Evolutionary conservation across 2,113 vertebrate genomes (phyloP).

Genomic region (Pantherophis guttatus): DNA sequence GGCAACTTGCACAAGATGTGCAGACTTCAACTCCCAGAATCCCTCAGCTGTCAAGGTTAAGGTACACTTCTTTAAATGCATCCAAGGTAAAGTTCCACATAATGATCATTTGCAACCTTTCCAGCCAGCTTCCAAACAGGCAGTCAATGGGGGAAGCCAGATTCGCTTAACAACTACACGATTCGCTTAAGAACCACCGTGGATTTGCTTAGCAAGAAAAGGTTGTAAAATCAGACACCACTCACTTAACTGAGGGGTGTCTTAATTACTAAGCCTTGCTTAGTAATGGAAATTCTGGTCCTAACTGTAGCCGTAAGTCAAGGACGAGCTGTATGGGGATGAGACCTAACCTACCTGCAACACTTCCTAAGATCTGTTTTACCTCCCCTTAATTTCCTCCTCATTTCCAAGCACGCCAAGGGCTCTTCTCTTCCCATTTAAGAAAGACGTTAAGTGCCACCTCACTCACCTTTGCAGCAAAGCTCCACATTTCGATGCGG

Average conservation of each 20-base stretch:
- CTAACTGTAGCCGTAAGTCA: not conserved
- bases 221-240: not conserved
- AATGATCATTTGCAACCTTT: not conserved
- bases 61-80: not conserved
- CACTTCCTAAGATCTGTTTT: not conserved
- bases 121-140: not conserved
- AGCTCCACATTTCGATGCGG: constrained; percentile 98
- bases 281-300: not conserved
- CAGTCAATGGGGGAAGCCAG: too few species aligned
- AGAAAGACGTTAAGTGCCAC: too few species aligned
- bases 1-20: too few species aligned
- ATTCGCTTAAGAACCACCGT: not conserved
- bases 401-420: not conserved
- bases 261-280: not conserved
- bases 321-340: not conserved
- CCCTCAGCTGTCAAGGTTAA: too few species aligned
- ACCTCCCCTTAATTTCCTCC: not conserved
- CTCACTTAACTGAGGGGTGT: not conserved
- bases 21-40: too few species aligned
- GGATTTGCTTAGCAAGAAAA: not conserved
- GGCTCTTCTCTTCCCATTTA: not conserved
- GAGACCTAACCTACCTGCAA: not conserved
- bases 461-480: constrained; percentile 86
- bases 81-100: not conserved
- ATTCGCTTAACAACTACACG: not conserved